Percentiles rank a stretch among this genome's conserved stretches.
These are phyloP conservation scores for Haliaeetus vocifer DNA, from an alignment of 2,797 vertebrate species.

Conservation along the genomic window DNA sequence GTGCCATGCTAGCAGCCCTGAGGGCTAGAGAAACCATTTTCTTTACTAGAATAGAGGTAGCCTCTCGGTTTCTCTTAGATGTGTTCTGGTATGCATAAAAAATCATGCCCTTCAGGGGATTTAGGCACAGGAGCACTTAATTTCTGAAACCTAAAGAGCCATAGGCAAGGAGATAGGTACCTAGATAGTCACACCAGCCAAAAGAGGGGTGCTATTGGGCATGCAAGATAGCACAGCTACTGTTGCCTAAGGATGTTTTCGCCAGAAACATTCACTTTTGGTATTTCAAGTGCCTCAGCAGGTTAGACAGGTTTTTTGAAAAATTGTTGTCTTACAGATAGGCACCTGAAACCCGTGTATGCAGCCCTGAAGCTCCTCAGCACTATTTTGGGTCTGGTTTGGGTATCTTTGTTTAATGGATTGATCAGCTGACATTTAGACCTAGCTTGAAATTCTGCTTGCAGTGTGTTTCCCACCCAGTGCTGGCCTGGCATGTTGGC, in stretches of 20 bases:
- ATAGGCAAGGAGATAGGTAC: background rate
- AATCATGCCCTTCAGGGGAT: background rate
- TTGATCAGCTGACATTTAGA: background rate
- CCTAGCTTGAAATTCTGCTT: background rate
- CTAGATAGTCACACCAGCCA: conserved; percentile 14
- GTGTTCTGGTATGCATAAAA: conserved; percentile 37
- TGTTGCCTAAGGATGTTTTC: conserved; percentile 39
- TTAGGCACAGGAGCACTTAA: background rate
- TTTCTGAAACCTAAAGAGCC: conserved; percentile 14
- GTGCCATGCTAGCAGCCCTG: background rate
- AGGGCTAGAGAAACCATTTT: background rate
- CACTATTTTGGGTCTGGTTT: background rate
- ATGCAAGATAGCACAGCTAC: conserved; percentile 50
- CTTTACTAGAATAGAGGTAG: background rate
- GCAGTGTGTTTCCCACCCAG: background rate
- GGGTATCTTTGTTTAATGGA: background rate
- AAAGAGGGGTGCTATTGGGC: background rate
- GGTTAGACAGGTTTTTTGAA: background rate
- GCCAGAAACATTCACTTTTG: background rate
- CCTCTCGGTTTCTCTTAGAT: background rate
- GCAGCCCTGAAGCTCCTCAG: background rate
- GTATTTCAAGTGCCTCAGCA: background rate
- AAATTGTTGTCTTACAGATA: background rate
- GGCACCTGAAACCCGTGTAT: background rate
- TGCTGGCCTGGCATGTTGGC: fast-evolving